phyloP scores from a whole-genome alignment of 1,140 invertebrate genomes.

The Nasonia longicornis region DNA sequence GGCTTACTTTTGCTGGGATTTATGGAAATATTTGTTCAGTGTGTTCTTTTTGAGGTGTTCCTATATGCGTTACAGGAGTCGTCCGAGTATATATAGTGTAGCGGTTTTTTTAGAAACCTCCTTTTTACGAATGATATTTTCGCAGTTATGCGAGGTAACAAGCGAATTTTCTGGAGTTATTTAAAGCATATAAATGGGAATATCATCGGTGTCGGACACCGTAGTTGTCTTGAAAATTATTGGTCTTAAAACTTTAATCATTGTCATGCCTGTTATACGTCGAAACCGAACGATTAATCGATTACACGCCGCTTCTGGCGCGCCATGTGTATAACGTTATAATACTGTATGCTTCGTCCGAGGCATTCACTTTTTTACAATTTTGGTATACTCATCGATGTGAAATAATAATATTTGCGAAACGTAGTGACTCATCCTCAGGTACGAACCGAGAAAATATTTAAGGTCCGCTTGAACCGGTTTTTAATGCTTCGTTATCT shows the following conservation, averaged over 20 bases:
- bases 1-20: conserved; percentile 17
- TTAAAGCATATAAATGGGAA: neutral
- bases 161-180: neutral
- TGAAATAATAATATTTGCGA: too few relatives aligned
- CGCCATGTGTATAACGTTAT: neutral
- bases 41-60: neutral
- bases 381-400: neutral
- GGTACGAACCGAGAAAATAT: neutral
- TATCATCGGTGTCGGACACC: neutral
- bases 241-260: neutral
- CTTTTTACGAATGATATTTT: neutral
- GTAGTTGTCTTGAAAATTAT: neutral
- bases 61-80: neutral
- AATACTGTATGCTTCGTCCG: neutral
- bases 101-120: too few relatives aligned
- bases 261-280: neutral
- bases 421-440: neutral
- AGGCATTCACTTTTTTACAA: neutral
- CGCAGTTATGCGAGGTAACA: neutral
- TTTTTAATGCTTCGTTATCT: neutral
- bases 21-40: conserved; percentile 6
- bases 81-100: neutral
- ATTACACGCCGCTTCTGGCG: neutral
- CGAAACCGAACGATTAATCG: neutral
- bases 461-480: neutral